A percentile compares a stretch with the other conserved stretches of the same genome.
These are phyloP conservation scores for Corythornis cristatus DNA, from an alignment of 2,113 vertebrate genomes.

Conservation along the genomic window DNA sequence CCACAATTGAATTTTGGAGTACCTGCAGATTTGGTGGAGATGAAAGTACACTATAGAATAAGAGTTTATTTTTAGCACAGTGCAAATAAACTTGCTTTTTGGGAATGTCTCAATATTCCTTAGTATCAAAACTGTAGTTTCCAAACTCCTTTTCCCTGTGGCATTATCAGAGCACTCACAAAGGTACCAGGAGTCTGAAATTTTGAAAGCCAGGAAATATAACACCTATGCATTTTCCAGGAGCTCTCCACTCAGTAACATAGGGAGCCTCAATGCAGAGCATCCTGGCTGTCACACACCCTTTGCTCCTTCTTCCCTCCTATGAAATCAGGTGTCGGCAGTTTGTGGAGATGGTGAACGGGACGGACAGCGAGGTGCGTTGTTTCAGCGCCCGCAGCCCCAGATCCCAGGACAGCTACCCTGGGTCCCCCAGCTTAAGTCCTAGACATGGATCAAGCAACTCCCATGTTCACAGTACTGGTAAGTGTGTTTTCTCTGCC, in stretches of 20 bases:
- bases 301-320: not conserved
- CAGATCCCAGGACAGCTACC: constrained; percentile 95
- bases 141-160: not conserved
- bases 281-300: constrained; percentile 12
- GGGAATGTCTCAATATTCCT: not conserved
- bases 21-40: not conserved
- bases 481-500: constrained; percentile 67
- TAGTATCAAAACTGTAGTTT: not conserved
- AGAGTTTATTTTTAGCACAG: not conserved
- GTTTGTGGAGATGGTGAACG: constrained; percentile 99
- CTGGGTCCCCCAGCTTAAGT: constrained; percentile 89
- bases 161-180: not conserved
- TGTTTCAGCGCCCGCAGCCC: constrained; percentile 91
- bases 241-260: not conserved
- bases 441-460: constrained; percentile 90
- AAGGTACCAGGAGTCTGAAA: not conserved
- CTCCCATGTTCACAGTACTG: constrained; percentile 86
- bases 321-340: constrained; percentile 87
- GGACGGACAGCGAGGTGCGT: constrained; percentile 96
- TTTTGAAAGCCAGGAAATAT: not conserved
- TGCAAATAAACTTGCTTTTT: not conserved
- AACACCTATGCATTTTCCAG: not conserved
- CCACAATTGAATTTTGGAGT: not conserved
- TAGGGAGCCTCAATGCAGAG: not conserved
- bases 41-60: not conserved